Evolutionary conservation across 2,797 vertebrate genomes (phyloP), one percentile per base, ranked within the genome.

Genomic region (Schizothorax lantsangensis): DNA sequence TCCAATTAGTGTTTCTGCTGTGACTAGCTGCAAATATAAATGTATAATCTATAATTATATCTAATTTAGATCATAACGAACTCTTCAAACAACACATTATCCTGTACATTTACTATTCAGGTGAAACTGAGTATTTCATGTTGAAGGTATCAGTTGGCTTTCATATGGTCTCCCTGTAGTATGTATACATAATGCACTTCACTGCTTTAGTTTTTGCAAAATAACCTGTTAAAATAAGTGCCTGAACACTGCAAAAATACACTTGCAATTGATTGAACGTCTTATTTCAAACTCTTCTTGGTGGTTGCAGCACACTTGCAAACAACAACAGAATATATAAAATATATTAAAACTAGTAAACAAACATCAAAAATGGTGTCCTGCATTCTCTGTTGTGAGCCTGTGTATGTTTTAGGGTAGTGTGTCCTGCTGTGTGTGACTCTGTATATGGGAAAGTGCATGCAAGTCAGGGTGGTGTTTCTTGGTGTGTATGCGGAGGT

Each of bases 401-500:
- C 23, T 57, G 38, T 43, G 45, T 33, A 14, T 33, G 14, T 54
- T 38, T 84, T 23, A 84, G 14, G 79, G 78, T 21, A 75, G 62
- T 4, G 7, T 43, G 19, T 82, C 80, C 59, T 86, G 78, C 84
- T 59, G 73, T 26, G 84, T 73, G 54, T 73, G 62, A 40, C 45
- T 52, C 8, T 40, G 47, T 87, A 78, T 49, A 52, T 84, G 75
- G 52, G 75, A 57, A 30, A 80, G 23, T 3, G 54, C n/a, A 5
- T 87, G 86, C 19, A 62, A 23, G 52, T 87, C 86, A 11, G 86
- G 86, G 26, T 88, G 86, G 78, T 88, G 86, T 47, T 88, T 88
- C 43, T 74, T 84, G 43, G 93, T 93, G 91, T 95, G 95, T 11
- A 95, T 94, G 89, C 95, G 95, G 33, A 95, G 93, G 1, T 94